A percentile compares a stretch with the other conserved stretches of the same genome.
These are phyloP conservation scores for Lithobates sylvaticus DNA, from an alignment of 2,797 vertebrate species.

Conservation along the genomic window DNA sequence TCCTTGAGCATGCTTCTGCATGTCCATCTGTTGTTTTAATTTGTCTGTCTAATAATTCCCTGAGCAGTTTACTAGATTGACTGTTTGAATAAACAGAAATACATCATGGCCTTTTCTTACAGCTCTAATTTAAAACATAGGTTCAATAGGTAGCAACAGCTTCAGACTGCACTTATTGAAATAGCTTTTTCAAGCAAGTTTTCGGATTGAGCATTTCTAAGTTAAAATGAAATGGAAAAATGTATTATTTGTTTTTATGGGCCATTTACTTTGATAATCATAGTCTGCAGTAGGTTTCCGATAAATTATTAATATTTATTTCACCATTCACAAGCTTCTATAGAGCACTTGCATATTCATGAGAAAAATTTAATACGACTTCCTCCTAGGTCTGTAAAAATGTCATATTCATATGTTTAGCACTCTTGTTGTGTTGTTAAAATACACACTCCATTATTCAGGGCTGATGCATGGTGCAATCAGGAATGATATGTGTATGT, in stretches of 20 bases:
- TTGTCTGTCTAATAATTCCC: constrained; percentile 78
- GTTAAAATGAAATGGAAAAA: constrained; percentile 31
- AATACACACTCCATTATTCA: background rate
- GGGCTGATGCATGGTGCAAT: too few relatives aligned
- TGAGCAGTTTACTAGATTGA: constrained; percentile 70
- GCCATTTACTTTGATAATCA: constrained; percentile 24
- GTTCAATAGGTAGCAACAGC: constrained; percentile 15
- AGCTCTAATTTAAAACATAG: constrained; percentile 68
- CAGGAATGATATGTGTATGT: too few relatives aligned
- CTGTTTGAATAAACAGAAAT: constrained; percentile 74
- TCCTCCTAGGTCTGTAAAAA: background rate
- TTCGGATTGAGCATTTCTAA: constrained; percentile 28
- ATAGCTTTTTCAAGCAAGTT: constrained; percentile 18
- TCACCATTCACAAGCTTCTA: background rate
- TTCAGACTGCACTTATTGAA: constrained; percentile 41
- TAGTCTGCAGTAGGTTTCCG: constrained; percentile 9
- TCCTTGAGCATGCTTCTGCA: constrained; percentile 72
- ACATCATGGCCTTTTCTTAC: constrained; percentile 66
- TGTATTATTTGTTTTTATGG: constrained; percentile 18
- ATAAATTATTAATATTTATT: constrained; percentile 20
- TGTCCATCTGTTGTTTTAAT: constrained; percentile 82
- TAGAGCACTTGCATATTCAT: constrained; percentile 5
- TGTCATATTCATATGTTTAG: background rate
- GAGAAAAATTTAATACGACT: background rate
- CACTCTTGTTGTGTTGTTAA: background rate